Evolutionary conservation across 2,797 vertebrate genomes (phyloP).

Genomic region (Pseudochirops corinnae): DNA sequence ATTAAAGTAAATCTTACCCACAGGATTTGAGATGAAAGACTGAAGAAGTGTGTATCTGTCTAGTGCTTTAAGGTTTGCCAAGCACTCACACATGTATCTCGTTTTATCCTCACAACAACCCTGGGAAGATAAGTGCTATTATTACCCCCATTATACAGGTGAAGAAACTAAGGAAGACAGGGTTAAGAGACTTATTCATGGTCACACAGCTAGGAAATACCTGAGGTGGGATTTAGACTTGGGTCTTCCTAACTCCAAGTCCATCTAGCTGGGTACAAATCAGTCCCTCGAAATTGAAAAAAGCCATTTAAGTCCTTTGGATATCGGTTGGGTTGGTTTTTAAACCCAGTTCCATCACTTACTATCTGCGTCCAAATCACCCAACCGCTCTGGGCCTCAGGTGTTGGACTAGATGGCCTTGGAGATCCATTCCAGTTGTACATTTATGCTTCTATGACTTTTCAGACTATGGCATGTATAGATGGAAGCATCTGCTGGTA

Average conservation of each 20-base stretch:
- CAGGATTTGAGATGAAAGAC: not conserved
- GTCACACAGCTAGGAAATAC: not conserved
- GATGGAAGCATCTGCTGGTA: not conserved
- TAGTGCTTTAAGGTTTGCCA: not conserved
- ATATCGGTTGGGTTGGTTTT: not conserved
- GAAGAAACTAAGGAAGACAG: not conserved
- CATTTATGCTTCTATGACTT: not conserved
- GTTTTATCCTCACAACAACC: not conserved
- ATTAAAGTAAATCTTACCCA: not conserved
- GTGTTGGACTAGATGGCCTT: not conserved
- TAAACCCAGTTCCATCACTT: not conserved
- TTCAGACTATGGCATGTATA: constrained; percentile 21
- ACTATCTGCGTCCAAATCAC: not conserved
- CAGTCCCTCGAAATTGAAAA: not conserved
- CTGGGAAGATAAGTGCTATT: not conserved
- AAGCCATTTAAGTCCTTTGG: not conserved
- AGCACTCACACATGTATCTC: not conserved
- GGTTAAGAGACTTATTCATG: not conserved
- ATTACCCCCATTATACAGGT: not conserved
- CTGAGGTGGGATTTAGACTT: not conserved
- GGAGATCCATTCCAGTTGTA: not conserved
- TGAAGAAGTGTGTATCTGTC: not conserved
- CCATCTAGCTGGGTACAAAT: not conserved
- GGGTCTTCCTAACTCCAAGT: not conserved
- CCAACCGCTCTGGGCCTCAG: not conserved